phyloP scores from a whole-genome alignment of 2,797 vertebrate species.

The Neosilurus hyrtlii region DNA sequence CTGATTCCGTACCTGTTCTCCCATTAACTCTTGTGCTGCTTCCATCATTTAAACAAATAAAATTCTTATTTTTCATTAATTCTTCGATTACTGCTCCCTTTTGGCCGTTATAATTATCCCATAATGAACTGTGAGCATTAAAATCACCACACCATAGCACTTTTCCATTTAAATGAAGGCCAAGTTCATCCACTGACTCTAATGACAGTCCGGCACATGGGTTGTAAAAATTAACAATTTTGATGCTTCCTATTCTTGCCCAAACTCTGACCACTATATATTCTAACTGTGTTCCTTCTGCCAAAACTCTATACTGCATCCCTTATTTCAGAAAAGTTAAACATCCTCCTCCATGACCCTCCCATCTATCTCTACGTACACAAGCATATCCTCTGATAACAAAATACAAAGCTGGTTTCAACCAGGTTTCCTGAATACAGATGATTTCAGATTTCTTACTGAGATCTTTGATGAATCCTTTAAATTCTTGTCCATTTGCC shows the following conservation, averaged over 20 bases:
- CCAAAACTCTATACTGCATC: not conserved
- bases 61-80: not conserved
- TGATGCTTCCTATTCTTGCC: no score
- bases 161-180: no score
- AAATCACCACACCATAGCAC: no score
- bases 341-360: not conserved
- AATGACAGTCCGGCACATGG: no score
- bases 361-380: conserved; percentile 7
- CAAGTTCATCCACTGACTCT: no score
- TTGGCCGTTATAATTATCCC: not conserved
- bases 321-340: conserved; percentile 4
- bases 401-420: not conserved
- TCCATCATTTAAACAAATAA: conserved; percentile 8
- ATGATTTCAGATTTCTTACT: not conserved
- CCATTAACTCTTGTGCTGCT: conserved; percentile 1
- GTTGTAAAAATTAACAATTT: no score
- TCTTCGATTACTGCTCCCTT: not conserved
- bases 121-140: not conserved
- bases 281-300: not conserved
- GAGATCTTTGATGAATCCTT: not conserved
- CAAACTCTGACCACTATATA: not conserved
- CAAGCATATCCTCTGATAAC: not conserved
- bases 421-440: not conserved
- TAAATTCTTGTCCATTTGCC: conserved; percentile 25
- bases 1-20: not conserved